Evolutionary conservation across 2,797 vertebrate species (phyloP).

Genomic region (Enteromius thamalakanensis): DNA sequence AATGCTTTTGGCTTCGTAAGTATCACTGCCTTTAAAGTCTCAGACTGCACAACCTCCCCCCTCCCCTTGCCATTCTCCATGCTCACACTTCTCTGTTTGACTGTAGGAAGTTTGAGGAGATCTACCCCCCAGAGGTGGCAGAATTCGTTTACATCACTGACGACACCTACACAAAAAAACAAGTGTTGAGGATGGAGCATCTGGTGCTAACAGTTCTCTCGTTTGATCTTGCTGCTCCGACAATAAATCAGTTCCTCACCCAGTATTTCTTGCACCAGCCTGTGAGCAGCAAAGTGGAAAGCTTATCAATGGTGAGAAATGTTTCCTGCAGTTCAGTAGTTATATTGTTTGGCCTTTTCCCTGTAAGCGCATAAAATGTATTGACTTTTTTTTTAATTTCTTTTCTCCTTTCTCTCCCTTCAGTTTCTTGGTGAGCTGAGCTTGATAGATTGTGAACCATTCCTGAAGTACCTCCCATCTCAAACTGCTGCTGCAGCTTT

Average conservation of each 20-base stretch:
- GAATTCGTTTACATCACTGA: conserved; percentile 99
- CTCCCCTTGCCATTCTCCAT: neutral
- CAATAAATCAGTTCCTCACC: conserved; percentile 95
- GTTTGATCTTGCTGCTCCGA: conserved; percentile 95
- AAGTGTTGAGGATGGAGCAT: conserved; percentile 98
- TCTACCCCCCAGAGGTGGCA: conserved; percentile 96
- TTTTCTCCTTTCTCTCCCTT: neutral
- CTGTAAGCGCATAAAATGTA: neutral
- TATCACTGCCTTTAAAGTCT: conserved; percentile 51
- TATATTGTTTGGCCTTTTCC: neutral
- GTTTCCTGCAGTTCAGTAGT: neutral
- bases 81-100: neutral
- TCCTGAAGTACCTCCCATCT: conserved; percentile 93
- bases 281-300: conserved; percentile 83
- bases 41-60: neutral
- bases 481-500: conserved; percentile 89
- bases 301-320: conserved; percentile 88
- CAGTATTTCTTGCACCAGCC: conserved; percentile 88
- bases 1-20: conserved; percentile 97
- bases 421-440: conserved; percentile 95
- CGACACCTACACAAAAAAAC: conserved; percentile 98
- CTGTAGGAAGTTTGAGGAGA: conserved; percentile 97
- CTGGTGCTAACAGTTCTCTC: conserved; percentile 96
- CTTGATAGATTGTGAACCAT: conserved; percentile 92
- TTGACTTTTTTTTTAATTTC: neutral